Base-by-base conservation (phyloP, 2,113 vertebrate species). In the Myotis davidii region DNA sequence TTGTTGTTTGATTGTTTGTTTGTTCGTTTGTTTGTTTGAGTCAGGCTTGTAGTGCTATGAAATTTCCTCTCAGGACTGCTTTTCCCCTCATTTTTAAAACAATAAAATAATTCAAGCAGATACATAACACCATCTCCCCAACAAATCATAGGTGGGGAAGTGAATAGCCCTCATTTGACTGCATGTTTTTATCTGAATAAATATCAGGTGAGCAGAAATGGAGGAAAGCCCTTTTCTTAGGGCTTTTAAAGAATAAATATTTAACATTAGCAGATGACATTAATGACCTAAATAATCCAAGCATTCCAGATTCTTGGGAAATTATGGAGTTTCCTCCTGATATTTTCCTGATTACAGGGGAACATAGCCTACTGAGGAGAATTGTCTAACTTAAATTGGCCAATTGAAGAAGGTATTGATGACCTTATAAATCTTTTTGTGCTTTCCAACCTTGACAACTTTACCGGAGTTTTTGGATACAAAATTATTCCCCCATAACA, bases 191-290 rank as follows among this genome's bases (percentile, higher is more conserved):
- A 61, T 32, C 10, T 90, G 82, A 94, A 90, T n/a, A 85, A 69
- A 70, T 54, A 52, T 83, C 69, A 88, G 20, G 9, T 54, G 23
- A 91, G 45, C 29, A 94, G 34, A 91, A 7, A 6, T 64, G 42
- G 23, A 59, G 21, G 9, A 59, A 59, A 59, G 14, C 78, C 13
- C 21, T 79, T 70, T 73, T 59, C 32, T 90, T 50, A 52, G 52
- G 29, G 21, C 48, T 82, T 87, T 50, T 59, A 89, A 67, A 93
- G 17, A 17, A 37, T 69, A 67, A 69, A 48, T 11, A 48, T 73
- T 56, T 64, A 93, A 94, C 74, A 94, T 52, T 82, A n/a, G 23
- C 50, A 61, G 27, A 34, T 91, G 67, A 87, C 13, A 42, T 83
- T 45, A 42, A 59, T 64, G 91, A 70, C 76, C 34, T 82, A 64